phyloP scores from a whole-genome alignment of 2,888 invertebrate species.

The Syritta pipiens region DNA sequence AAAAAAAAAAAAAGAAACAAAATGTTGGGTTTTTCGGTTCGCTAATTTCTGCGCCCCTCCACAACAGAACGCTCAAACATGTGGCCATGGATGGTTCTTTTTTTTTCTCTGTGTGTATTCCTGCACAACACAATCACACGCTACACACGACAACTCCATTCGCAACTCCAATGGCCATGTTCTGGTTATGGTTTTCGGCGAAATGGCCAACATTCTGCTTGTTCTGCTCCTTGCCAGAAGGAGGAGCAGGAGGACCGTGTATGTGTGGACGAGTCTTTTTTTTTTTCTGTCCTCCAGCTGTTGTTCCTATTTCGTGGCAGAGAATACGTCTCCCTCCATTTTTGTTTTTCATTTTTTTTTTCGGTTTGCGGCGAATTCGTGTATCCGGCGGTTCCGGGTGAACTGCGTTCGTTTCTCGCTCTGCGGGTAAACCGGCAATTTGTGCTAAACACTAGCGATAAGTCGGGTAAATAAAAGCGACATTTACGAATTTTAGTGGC shows the following conservation, averaged over 20 bases:
- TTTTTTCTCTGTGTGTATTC: neutral
- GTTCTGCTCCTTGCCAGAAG: neutral
- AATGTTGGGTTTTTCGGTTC: conserved; percentile 43
- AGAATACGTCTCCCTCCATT: too few species aligned
- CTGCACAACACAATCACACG: neutral
- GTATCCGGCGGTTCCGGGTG: conserved; percentile 37
- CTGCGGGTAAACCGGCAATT: conserved; percentile 20
- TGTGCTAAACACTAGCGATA: conserved; percentile 37
- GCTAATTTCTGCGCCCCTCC: conserved; percentile 61
- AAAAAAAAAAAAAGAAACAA: neutral
- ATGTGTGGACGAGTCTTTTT: neutral
- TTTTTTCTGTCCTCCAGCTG: conserved; percentile 34
- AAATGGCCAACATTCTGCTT: conserved; percentile 49
- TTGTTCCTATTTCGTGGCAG: too few species aligned
- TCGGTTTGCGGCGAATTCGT: conserved; percentile 5
- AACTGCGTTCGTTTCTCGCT: neutral
- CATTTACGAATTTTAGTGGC: conserved; percentile 54
- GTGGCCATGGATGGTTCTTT: conserved; percentile 33
- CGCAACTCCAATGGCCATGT: conserved; percentile 55
- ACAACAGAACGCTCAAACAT: conserved; percentile 35
- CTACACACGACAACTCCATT: conserved; percentile 9
- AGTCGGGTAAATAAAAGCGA: conserved; percentile 53
- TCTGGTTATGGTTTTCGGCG: conserved; percentile 65
- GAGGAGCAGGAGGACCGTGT: too few species aligned
- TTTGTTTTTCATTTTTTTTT: conserved; percentile 15